Base-by-base conservation (phyloP, 2,113 vertebrate species). In the Xiphias gladius region DNA sequence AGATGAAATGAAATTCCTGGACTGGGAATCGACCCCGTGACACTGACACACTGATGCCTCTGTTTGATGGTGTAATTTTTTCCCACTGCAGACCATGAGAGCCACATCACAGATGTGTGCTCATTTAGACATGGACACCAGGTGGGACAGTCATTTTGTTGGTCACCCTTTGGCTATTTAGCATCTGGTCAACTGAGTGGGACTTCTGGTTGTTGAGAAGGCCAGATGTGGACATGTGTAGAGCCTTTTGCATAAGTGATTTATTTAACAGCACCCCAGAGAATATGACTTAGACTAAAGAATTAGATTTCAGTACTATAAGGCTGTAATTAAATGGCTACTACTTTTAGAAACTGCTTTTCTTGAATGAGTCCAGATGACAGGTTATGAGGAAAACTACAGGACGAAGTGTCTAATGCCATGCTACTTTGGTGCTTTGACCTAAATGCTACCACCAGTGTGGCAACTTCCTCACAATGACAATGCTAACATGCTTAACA, bases 1-100 rank as follows among this genome's bases (percentile, higher is more conserved):
- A 70, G 57, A 88, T 82, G 84, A 82, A 78, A 85, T 71, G 55
- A 70, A 50, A 86, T 82, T 86, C 71, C 76, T 73, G 41, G 26
- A 55, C 83, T n/a, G 16, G 61, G 55, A 69, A 41, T 73, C 12
- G 35, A 85, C 69, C 73, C 62, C 20, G 41, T 82, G 82, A 82
- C 83, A 78, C 61, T 22, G 68, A 86, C 62, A 80, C 61, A 66
- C 69, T 86, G 73, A 83, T 71, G 43, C 76, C 63, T 76, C 83
- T 85, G 84, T 88, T 73, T 87, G 62, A 80, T 65, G 81, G 46
- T 67, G 63, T 46, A 6, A 39, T 83, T 73, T 68, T 73, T 57
- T 75, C 24, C 67, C 30, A 14, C 28, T 55, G 65, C 65, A 73
- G 48, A 83, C 52, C 22, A 43, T 4, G 5, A 76, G 41, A 20